Base-by-base conservation (phyloP, 1,140 invertebrate species). In the Cecropterus lyciades region DNA sequence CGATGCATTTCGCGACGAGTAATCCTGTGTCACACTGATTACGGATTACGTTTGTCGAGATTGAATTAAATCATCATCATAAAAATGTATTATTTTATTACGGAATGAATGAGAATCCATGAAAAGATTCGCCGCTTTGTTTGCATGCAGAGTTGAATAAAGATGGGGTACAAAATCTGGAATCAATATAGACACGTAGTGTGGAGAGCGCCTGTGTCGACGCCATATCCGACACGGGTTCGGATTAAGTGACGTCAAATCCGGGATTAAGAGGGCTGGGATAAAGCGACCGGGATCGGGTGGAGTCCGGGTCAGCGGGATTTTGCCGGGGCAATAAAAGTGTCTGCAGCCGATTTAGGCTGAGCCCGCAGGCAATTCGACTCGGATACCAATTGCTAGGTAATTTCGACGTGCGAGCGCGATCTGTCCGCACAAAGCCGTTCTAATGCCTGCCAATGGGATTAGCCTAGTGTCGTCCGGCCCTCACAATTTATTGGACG, bases 181-280 rank as follows among this genome's bases (percentile, higher is more conserved):
- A 87, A 84, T 88, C 85, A 82, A 87, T 89, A 87, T 83, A 85
- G 75, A 69, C 78, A 75, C 74, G 70, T 75, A 79, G 84, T 78
- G 80, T 77, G 77, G 77, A 79, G 74, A 83, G 79, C 73, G 85
- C 75, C 84, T 89, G 87, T 90, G 85, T 88, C 86, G 82, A 85
- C 85, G 87, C 82, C 87, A 90, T 90, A 91, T 89, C 85, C 86
- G 80, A 90, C 92, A 91, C 88, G 91, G 91, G 89, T 91, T 75
- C 81, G 92, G 92, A 93, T 92, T 93, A 93, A 91, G 81, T 75
- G 81, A 89, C 88, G 85, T 88, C 84, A 88, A 93, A 92, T 92
- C 91, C 88, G 71, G 90, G 90, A 91, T 91, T 92, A 91, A 90
- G 77, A 79, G 75, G 79, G 68, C 80, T 74, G 77, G 87, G 84